phyloP scores from a whole-genome alignment of 2,113 vertebrate species.

The Platysteira castanea region DNA sequence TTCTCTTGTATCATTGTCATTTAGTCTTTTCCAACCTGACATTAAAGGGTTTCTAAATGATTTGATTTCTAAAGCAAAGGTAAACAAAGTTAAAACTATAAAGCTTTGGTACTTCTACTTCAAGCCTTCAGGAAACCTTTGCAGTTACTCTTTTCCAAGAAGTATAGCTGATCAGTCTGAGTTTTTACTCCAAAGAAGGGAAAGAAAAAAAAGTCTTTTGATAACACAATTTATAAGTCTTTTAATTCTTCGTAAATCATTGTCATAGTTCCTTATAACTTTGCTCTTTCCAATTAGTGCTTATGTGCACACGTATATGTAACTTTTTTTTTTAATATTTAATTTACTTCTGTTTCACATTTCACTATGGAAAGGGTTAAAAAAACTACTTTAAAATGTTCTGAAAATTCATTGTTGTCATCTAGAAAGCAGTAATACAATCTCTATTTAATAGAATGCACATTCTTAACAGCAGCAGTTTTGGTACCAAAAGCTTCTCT shows the following conservation, averaged over 20 bases:
- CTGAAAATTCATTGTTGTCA: conserved; percentile 4
- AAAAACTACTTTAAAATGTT: background rate
- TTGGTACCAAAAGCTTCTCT: background rate
- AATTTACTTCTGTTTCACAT: background rate
- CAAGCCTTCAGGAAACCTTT: background rate
- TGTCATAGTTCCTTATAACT: background rate
- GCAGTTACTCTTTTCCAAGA: background rate
- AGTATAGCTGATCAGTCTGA: background rate
- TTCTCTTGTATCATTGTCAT: background rate
- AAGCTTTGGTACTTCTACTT: background rate
- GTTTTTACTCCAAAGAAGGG: background rate
- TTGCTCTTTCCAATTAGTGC: background rate
- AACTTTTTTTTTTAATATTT: background rate
- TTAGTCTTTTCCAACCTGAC: background rate
- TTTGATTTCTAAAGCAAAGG: background rate
- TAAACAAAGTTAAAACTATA: background rate
- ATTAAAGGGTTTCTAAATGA: background rate
- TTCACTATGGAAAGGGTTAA: background rate
- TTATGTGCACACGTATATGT: background rate
- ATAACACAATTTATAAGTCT: background rate
- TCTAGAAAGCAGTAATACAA: background rate
- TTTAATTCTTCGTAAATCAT: background rate
- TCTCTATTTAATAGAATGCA: background rate
- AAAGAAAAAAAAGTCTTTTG: background rate
- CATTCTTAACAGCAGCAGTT: background rate